Evolutionary conservation across 2,888 invertebrate genomes (phyloP).

Genomic region (Taphrorychus bicolor): DNA sequence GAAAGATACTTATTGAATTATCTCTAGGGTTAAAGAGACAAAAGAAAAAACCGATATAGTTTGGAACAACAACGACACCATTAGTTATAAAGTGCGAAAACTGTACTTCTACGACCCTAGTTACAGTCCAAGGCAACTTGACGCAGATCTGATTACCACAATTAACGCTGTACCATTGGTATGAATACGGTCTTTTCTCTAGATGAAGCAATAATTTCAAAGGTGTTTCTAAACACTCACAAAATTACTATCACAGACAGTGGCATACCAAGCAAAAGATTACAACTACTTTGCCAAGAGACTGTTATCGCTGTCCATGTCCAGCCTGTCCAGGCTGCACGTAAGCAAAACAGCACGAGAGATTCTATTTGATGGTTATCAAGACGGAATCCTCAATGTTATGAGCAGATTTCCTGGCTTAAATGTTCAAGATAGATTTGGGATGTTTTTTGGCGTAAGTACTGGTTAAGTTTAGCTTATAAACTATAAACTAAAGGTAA

Average conservation of each 20-base stretch:
- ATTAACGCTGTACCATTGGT: constrained; percentile 83
- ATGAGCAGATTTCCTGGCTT: constrained; percentile 66
- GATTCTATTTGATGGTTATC: constrained; percentile 81
- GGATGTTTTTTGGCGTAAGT: constrained; percentile 79
- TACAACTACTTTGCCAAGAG: constrained; percentile 66
- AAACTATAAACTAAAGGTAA: too few species aligned
- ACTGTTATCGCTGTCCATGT: constrained; percentile 63
- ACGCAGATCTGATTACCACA: constrained; percentile 72
- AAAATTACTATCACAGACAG: constrained; percentile 62
- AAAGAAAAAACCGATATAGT: constrained; percentile 75
- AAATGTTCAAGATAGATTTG: constrained; percentile 79
- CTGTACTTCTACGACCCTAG: constrained; percentile 74
- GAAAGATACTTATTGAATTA: background rate
- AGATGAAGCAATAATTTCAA: background rate
- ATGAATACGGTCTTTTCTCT: too few species aligned
- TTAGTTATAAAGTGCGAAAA: constrained; percentile 72
- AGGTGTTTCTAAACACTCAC: background rate
- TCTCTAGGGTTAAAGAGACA: constrained; percentile 66
- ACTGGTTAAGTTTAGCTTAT: too few species aligned
- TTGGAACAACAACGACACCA: constrained; percentile 78
- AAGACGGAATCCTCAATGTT: constrained; percentile 73
- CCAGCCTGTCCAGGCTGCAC: constrained; percentile 56
- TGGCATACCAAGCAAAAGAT: constrained; percentile 66
- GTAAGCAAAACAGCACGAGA: constrained; percentile 72
- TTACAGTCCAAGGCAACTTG: constrained; percentile 71